Evolutionary conservation across 2,113 vertebrate species (phyloP), one percentile per base, ranked within the genome.

Genomic region (Accipiter virgatus): DNA sequence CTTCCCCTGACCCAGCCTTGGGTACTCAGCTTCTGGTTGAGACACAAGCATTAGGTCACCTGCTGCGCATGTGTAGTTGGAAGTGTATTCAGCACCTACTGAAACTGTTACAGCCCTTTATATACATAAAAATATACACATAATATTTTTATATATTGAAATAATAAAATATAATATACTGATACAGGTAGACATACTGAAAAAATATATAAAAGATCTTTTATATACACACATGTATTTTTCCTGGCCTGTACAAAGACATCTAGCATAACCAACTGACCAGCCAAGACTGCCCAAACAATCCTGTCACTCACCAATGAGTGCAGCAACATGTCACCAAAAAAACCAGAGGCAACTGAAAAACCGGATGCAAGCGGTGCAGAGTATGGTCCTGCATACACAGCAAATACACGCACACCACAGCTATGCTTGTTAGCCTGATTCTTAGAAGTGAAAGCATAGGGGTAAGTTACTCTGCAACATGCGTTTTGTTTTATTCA

Each of bases 351-450:
- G n/a, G 48, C 27, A 38, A 45, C 43, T 34, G 38, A 17, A n/a
- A 79, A 68, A 31, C 5, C 50, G 34, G 50, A 13, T 0, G 4
- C 53, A 81, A 42, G 13, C 0, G 4, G 38, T 5, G 42, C 9
- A 2, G 16, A 13, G 14, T 4, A 5, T 3, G 23, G 45, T 40
- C 74, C 67, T 38, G 47, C 25, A 9, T 45, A 10, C 12, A 4
- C 11, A 1, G 68, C 2, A 4, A 62, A 25, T 34, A 34, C 7
- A 1, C 5, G 7, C 16, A 9, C 38, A 32, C 32, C 71, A 61
- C 7, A 17, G 55, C 75, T 53, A 3, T 26, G 55, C 34, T 17
- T 45, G 40, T 20, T 61, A 65, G 22, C 55, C 45, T 34, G 6
- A 3, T 48, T 58, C 47, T 52, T 63, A 84, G 74, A 75, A 42